These are phyloP conservation scores for Heliconius cydno DNA, from an alignment of 2,888 invertebrate species.

Conservation along the genomic window DNA sequence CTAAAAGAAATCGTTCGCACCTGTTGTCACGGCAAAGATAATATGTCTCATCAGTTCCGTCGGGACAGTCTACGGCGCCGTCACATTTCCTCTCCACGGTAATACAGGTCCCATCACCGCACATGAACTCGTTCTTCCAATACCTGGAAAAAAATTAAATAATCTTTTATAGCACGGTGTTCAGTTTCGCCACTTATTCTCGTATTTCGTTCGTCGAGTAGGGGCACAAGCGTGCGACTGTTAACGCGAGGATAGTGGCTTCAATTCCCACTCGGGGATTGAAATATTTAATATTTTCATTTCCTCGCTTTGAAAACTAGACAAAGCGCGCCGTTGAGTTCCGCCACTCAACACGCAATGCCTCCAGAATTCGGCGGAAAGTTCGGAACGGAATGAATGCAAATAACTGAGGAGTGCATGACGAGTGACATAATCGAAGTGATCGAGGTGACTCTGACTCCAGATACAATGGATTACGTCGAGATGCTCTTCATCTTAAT, in stretches of 20 bases:
- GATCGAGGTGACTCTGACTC: too few species aligned
- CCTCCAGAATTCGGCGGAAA: too few species aligned
- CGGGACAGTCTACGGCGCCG: constrained; percentile 66
- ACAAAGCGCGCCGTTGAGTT: not conserved
- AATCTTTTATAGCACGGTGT: not conserved
- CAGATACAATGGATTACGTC: too few species aligned
- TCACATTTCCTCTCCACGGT: constrained; percentile 69
- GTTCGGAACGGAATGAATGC: too few species aligned
- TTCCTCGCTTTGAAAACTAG: not conserved
- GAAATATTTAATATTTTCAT: not conserved
- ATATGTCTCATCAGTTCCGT: constrained; percentile 69
- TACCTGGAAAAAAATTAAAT: constrained; percentile 7
- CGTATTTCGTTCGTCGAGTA: too few species aligned
- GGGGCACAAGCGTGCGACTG: not conserved
- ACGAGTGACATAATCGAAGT: too few species aligned
- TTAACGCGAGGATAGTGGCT: too few species aligned
- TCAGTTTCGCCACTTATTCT: not conserved
- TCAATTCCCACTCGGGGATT: not conserved
- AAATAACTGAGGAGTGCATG: too few species aligned
- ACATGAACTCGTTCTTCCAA: constrained; percentile 59
- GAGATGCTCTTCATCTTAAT: too few species aligned
- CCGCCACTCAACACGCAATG: not conserved
- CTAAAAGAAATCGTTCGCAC: constrained; percentile 48
- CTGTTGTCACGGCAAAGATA: constrained; percentile 61
- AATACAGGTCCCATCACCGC: constrained; percentile 68